Base-by-base conservation (phyloP, 2,888 invertebrate species). In the Synanthedon tipuliformis region DNA sequence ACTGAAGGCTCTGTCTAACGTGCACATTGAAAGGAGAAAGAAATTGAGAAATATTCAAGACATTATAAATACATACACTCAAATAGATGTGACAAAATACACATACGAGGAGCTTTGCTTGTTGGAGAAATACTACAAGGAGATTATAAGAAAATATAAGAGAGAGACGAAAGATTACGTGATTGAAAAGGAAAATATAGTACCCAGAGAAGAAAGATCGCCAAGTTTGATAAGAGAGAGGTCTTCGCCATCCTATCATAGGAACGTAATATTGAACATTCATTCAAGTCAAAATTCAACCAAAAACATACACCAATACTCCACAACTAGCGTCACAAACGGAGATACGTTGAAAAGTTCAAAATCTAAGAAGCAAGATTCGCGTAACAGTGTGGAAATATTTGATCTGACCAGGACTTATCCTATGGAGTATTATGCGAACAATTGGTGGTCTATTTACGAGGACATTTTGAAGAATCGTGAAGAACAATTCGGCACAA, bases 381-480 rank as follows among this genome's bases (percentile, higher is more conserved):
- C 65, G 0, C 66, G 58, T 57, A 75, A 76, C 27, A 72, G 70
- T 40, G 27, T 70, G 0, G 81, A 86, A 66, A 85, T 86, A 3
- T 78, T 78, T 34, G 86, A 87, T 51, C 55, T 88, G 40, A 86
- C 82, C 0, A 60, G 80, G 1, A 82, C 83, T 0, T 88, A 88
- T 55, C 88, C 88, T 0, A 57, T 69, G 48, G 73, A 88, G 56
- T 88, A 86, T 55, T 88, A 88, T 63, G 88, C 88, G 0, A 88
- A 88, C 60, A 88, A 88, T 53, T 88, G 88, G 88, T 88, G 88
- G 88, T 61, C 69, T 0, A 88, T 88, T 1, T 88, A 88, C 67
- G 83, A 87, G 56, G 86, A 86, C 18, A 66, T 88, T 0, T 55
- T 88, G 0, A 84, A 78, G 50, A 85, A 69, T 40, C 67, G 88